Evolutionary conservation across 2,888 invertebrate genomes (phyloP), one percentile per base, ranked within the genome.

Genomic region (Acanthococcus lagerstroemiae): DNA sequence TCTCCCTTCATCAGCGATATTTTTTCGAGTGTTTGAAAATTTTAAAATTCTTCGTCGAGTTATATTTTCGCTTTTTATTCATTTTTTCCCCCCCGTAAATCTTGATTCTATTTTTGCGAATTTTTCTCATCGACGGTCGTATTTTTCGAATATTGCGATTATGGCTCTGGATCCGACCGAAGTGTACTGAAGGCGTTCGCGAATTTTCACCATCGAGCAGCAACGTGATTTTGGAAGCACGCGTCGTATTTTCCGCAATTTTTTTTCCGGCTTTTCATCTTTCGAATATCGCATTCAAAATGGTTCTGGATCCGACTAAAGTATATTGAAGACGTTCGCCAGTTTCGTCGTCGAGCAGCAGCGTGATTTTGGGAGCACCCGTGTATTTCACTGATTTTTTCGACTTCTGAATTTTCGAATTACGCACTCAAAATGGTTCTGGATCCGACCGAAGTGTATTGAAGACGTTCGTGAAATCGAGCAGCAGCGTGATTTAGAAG

Each of bases 301-400:
- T 63, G 63, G 63, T 37, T 63, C 54, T 63, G 22, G 63, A 63
- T 63, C 63, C 63, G 63, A 63, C 63, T 17, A 54, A 54, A 22
- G 52, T 63, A 24, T 63, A 63, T 37, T 63, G 27, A 26, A 17
- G 30, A 30, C 3, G 9, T 9, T 55, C 6, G 1, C 21, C 52
- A 21, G 52, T 52, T 52, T 52, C 22, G 24, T 5, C 19, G 52
- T 22, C 19, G 37, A 37, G n/a, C n/a, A n/a, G n/a, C n/a, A n/a
- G n/a, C n/a, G n/a, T n/a, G n/a, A n/a, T n/a, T n/a, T n/a, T n/a
- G n/a, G n/a, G n/a, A n/a, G n/a, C n/a, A n/a, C n/a, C n/a, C n/a
- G n/a, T n/a, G n/a, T n/a, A n/a, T n/a, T n/a, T n/a, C n/a, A n/a
- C n/a, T n/a, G n/a, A n/a, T n/a, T n/a, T n/a, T n/a, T n/a, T n/a